Base-by-base conservation (phyloP, 1,140 invertebrate species). In the Ceratitis capitata region DNA sequence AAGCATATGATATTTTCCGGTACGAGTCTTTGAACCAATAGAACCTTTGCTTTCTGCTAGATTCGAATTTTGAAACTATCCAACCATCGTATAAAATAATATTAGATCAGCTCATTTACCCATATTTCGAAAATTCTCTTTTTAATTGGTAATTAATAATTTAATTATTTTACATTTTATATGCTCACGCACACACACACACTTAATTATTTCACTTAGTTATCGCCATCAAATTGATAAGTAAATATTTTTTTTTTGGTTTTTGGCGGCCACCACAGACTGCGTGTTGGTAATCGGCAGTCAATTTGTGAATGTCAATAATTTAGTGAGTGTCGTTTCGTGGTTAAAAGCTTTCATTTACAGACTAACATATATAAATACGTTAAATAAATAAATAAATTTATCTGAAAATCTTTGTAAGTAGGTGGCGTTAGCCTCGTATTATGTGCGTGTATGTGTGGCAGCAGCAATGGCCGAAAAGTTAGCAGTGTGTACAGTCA, bases 271-370 rank as follows among this genome's bases (percentile, higher is more conserved):
- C 2, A 78, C 69, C 69, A 26, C 69, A 78, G 7, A 78, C 32
- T 12, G 69, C 69, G 69, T 78, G 69, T 78, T 78, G 69, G 69
- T 78, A 78, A 78, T 45, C 39, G 69, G 16, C 39, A 35, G 39
- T 78, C 69, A 78, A 78, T 45, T 78, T 78, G 69, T 78, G 69
- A 78, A 45, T 78, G 69, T 45, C 39, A 45, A 78, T 78, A 23
- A 78, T 78, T 78, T 78, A 78, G 32, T n/a, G 45, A 45, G 69
- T 45, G 39, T 78, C 39, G 69, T 39, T 45, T 78, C 45, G 12
- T 78, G 69, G 69, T 78, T 45, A 78, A 78, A 78, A 78, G 69
- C 69, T 78, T 45, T 78, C 39, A 29, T 69, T 29, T 10, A 56
- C 51, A 23, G 23, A 56, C 51, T 56, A n/a, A n/a, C 51, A 56